Evolutionary conservation across 2,113 vertebrate genomes (phyloP).

Genomic region (Melozone crissalis): DNA sequence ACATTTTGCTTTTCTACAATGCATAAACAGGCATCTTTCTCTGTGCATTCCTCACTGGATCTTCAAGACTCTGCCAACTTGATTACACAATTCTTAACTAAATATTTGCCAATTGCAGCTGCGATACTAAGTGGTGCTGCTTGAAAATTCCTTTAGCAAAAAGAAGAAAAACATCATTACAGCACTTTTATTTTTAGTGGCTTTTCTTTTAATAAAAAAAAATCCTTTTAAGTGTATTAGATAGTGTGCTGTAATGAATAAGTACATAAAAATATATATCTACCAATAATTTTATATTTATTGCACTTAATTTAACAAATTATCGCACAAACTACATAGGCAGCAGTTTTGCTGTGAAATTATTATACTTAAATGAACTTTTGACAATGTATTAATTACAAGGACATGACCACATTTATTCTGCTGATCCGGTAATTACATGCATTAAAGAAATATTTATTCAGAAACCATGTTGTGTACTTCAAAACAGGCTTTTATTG

Average conservation of each 20-base stretch:
- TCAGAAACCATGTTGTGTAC: slow-evolving; percentile 76
- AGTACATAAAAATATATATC: slow-evolving; percentile 55
- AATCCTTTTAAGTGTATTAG: slow-evolving; percentile 46
- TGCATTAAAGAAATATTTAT: slow-evolving; percentile 85
- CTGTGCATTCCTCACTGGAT: background rate
- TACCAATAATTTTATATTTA: slow-evolving; percentile 77
- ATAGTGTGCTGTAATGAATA: slow-evolving; percentile 13
- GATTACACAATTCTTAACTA: slow-evolving; percentile 59
- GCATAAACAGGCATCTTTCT: slow-evolving; percentile 38
- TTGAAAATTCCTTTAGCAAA: slow-evolving; percentile 36
- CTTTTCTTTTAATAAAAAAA: slow-evolving; percentile 22
- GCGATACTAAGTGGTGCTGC: background rate
- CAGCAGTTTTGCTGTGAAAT: slow-evolving; percentile 80
- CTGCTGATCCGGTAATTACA: slow-evolving; percentile 83
- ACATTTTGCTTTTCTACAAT: slow-evolving; percentile 2
- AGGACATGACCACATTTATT: slow-evolving; percentile 85
- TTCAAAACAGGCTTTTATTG: slow-evolving; percentile 75
- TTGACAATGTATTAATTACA: slow-evolving; percentile 86
- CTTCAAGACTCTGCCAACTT: background rate
- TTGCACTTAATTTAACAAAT: slow-evolving; percentile 82
- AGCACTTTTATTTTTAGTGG: slow-evolving; percentile 5
- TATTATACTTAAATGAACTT: slow-evolving; percentile 87
- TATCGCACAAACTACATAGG: slow-evolving; percentile 73
- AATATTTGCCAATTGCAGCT: slow-evolving; percentile 66
- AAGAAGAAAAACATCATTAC: background rate